phyloP scores from a whole-genome alignment of 2,888 invertebrate genomes.

The Tolmerus cingulatus region DNA sequence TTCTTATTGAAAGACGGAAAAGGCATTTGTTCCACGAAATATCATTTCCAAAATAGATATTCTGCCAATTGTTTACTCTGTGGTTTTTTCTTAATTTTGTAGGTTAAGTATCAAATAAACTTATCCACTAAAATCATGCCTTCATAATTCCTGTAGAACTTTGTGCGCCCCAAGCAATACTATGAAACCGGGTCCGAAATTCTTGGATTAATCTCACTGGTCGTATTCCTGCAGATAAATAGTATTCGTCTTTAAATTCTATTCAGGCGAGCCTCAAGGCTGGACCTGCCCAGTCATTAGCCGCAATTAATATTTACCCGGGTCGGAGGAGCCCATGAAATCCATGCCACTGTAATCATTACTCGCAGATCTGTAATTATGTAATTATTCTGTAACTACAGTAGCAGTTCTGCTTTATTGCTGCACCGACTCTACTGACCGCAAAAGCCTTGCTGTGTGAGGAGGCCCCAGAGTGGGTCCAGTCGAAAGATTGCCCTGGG shows the following conservation, averaged over 20 bases:
- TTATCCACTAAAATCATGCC: no score
- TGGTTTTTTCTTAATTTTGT: no score
- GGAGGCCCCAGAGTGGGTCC: background rate
- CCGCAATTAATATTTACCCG: background rate
- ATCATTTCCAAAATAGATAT: no score
- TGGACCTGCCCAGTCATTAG: background rate
- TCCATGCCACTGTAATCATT: slow-evolving; percentile 14
- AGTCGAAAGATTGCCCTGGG: background rate
- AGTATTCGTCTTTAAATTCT: background rate
- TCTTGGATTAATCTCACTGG: background rate
- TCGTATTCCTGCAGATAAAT: background rate
- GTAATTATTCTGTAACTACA: slow-evolving; percentile 25
- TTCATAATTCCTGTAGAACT: no score
- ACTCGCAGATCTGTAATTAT: slow-evolving; percentile 37
- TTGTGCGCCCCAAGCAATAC: background rate
- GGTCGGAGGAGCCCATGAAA: background rate
- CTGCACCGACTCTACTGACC: slow-evolving; percentile 11
- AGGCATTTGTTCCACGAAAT: no score
- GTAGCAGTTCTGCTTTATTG: slow-evolving; percentile 4
- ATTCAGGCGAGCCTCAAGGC: background rate
- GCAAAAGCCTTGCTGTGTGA: background rate
- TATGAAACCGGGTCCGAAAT: background rate
- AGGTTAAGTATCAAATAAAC: no score
- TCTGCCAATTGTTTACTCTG: no score
- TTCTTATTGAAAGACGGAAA: no score